These are phyloP conservation scores for Eucera pruinosa DNA, from an alignment of 2,888 invertebrate species.

Conservation along the genomic window DNA sequence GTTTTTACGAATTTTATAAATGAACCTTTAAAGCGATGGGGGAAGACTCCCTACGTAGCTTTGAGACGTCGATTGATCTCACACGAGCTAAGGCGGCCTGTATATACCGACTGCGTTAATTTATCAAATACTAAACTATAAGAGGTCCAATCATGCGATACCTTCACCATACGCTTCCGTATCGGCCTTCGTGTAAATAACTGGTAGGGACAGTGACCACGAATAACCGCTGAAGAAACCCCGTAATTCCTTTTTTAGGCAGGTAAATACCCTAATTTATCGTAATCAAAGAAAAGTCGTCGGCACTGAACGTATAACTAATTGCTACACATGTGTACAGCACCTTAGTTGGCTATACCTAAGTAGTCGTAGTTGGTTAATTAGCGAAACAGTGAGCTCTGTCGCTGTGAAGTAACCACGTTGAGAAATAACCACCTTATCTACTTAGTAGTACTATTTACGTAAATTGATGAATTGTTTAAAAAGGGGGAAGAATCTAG, in stretches of 20 bases:
- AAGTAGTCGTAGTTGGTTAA: slow-evolving; percentile 32
- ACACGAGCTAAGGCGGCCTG: neutral
- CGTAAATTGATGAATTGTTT: neutral
- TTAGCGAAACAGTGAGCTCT: neutral
- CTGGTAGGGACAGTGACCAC: slow-evolving; percentile 3
- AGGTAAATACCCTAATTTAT: neutral
- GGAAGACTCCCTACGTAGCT: too few relatives aligned
- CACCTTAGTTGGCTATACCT: slow-evolving; percentile 35
- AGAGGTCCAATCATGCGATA: slow-evolving; percentile 39
- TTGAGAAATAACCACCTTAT: neutral
- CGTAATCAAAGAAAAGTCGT: slow-evolving; percentile 2
- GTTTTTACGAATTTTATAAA: too few relatives aligned
- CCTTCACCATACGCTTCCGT: neutral
- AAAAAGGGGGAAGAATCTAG: neutral
- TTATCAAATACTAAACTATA: slow-evolving; percentile 12
- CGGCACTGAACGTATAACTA: slow-evolving; percentile 11
- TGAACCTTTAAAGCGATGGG: neutral
- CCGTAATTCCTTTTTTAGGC: neutral
- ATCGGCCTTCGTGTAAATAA: slow-evolving; percentile 11
- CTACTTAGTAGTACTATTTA: too few relatives aligned
- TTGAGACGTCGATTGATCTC: neutral
- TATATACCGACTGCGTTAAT: neutral
- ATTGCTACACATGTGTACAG: slow-evolving; percentile 32
- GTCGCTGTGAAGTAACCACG: neutral
- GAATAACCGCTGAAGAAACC: neutral